A percentile compares a stretch with the other conserved stretches of the same genome.
phyloP scores from a whole-genome alignment of 92 coral and sea anemone species.

The Virgularia gustaviana region DNA sequence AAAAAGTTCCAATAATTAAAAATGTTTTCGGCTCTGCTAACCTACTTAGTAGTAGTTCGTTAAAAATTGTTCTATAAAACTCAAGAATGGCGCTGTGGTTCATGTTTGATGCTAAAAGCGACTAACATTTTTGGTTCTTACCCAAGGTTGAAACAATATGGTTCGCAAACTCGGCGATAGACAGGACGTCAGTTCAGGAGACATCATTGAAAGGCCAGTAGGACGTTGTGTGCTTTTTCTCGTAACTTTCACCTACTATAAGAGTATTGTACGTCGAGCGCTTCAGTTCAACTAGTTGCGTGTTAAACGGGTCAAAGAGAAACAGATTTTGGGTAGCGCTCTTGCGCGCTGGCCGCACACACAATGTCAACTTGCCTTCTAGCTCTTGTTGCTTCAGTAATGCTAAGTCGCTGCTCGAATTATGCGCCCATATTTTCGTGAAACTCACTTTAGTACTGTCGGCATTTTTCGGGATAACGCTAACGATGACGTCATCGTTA shows the following conservation, averaged over 20 bases:
- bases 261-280: constrained; percentile 27
- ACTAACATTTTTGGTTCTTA: too few relatives aligned
- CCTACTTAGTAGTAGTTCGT: too few relatives aligned
- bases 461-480: constrained; percentile 21
- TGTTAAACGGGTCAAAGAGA: constrained; percentile 39
- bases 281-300: constrained; percentile 31
- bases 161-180: neutral
- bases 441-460: constrained; percentile 17
- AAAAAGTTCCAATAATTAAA: too few relatives aligned
- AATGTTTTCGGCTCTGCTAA: too few relatives aligned
- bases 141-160: too few relatives aligned
- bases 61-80: too few relatives aligned
- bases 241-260: constrained; percentile 24
- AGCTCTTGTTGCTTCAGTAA: constrained; percentile 25
- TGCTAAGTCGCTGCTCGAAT: neutral
- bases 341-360: constrained; percentile 24
- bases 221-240: constrained; percentile 28
- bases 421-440: constrained; percentile 13
- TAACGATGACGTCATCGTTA: constrained; percentile 15
- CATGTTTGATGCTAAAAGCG: too few relatives aligned
- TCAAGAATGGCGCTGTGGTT: too few relatives aligned
- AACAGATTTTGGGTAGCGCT: constrained; percentile 6
- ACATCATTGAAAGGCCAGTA: constrained; percentile 42
- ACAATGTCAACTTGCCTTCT: constrained; percentile 28
- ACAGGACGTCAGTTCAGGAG: neutral